These are phyloP conservation scores for Fundulus diaphanus DNA, from an alignment of 2,797 vertebrate genomes.

Conservation along the genomic window DNA sequence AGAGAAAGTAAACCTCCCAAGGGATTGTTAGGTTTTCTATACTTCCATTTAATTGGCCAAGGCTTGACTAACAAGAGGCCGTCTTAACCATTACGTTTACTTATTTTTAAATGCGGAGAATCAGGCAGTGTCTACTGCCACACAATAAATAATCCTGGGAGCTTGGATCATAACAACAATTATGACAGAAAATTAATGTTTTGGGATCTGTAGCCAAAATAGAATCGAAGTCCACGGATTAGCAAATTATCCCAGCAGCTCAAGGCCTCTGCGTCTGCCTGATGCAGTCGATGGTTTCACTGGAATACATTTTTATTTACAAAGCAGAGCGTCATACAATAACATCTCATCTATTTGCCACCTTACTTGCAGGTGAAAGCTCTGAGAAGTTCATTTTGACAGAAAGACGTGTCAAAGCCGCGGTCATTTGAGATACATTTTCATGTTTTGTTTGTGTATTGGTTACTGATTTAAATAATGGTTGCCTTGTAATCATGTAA, in stretches of 20 bases:
- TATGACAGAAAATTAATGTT: conserved; percentile 2
- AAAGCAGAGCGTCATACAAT: neutral
- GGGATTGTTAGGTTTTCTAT: neutral
- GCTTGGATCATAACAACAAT: neutral
- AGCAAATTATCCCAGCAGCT: conserved; percentile 1
- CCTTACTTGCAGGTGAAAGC: neutral
- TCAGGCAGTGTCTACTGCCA: neutral
- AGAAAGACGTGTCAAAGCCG: neutral
- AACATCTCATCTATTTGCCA: neutral
- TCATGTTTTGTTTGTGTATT: neutral
- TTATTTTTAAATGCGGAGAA: conserved; percentile 1
- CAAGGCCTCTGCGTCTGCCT: neutral
- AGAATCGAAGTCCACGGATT: neutral
- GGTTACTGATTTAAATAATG: neutral
- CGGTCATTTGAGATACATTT: neutral
- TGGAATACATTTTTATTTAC: neutral
- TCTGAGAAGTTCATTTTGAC: neutral
- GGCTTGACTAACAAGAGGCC: neutral
- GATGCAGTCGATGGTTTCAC: neutral
- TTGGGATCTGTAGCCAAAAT: neutral
- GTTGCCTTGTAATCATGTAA: neutral
- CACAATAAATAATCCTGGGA: neutral
- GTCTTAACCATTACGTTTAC: neutral
- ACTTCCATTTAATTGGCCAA: neutral
- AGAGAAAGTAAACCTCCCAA: neutral